phyloP scores from a whole-genome alignment of 2,888 invertebrate species.

The Branchellion lobata region DNA sequence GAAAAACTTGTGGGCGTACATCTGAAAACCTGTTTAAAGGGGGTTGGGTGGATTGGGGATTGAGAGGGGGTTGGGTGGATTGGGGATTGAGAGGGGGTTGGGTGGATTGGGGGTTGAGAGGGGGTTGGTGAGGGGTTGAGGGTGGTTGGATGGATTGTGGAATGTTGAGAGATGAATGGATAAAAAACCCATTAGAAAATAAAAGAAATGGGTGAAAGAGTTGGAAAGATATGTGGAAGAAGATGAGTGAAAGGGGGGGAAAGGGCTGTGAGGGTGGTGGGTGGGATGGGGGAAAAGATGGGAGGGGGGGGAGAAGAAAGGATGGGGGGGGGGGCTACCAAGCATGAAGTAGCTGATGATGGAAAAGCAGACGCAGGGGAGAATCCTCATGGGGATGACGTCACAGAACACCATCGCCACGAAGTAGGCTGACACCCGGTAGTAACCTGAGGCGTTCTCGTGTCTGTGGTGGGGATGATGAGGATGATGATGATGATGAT shows the following conservation, averaged over 20 bases:
- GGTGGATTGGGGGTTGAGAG: background rate
- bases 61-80: background rate
- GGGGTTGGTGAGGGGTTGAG: background rate
- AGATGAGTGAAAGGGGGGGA: too few species aligned
- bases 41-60: background rate
- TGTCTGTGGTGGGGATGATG: slow-evolving; percentile 38
- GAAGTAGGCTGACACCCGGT: slow-evolving; percentile 48
- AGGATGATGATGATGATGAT: background rate
- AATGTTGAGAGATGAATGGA: background rate
- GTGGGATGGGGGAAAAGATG: too few species aligned
- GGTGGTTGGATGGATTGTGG: background rate
- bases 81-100: background rate
- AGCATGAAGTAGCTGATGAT: slow-evolving; percentile 50
- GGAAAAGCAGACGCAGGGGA: slow-evolving; percentile 41
- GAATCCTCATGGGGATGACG: slow-evolving; percentile 45
- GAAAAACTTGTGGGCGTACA: slow-evolving; percentile 56
- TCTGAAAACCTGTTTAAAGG: slow-evolving; percentile 48
- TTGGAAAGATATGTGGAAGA: background rate
- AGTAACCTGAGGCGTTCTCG: slow-evolving; percentile 49
- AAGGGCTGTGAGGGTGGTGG: too few species aligned
- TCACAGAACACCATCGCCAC: slow-evolving; percentile 50
- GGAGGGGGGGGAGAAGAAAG: too few species aligned
- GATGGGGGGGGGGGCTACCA: too few species aligned
- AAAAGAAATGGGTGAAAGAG: background rate
- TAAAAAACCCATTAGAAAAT: background rate